Conservation (phyloP, 2,888 invertebrate genomes). For the Pollenia angustigena region DNA sequence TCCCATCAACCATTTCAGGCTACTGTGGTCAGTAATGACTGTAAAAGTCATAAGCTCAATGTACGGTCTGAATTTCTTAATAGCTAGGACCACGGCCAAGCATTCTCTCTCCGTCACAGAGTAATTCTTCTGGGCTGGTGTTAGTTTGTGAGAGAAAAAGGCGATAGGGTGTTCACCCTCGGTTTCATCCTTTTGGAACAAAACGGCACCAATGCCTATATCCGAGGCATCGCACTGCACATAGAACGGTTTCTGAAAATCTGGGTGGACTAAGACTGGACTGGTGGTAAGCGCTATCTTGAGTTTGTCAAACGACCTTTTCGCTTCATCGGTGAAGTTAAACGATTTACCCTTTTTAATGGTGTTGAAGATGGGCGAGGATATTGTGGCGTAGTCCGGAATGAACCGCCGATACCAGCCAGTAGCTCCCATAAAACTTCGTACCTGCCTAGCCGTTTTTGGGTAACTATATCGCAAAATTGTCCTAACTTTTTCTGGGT, state of each 20-base stretch:
- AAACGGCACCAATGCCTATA: not conserved
- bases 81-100: not conserved
- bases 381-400: constrained; percentile 27
- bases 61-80: not conserved
- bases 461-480: not conserved
- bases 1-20: constrained; percentile 1
- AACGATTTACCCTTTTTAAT: not conserved
- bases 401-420: constrained; percentile 66
- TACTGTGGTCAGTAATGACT: not conserved
- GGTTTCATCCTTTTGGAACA: not conserved
- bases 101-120: not conserved
- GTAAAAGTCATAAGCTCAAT: not conserved
- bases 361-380: constrained; percentile 25
- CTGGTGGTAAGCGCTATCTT: not conserved
- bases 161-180: too few species aligned
- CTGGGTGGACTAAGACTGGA: not conserved
- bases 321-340: not conserved
- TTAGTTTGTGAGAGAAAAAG: too few species aligned
- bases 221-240: constrained; percentile 4
- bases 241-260: not conserved
- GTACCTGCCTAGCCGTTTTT: not conserved
- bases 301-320: not conserved
- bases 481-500: constrained; percentile 9
- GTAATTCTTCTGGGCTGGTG: not conserved
- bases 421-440: constrained; percentile 42